phyloP scores from a whole-genome alignment of 2,888 invertebrate species.

The Capitulum mitella region DNA sequence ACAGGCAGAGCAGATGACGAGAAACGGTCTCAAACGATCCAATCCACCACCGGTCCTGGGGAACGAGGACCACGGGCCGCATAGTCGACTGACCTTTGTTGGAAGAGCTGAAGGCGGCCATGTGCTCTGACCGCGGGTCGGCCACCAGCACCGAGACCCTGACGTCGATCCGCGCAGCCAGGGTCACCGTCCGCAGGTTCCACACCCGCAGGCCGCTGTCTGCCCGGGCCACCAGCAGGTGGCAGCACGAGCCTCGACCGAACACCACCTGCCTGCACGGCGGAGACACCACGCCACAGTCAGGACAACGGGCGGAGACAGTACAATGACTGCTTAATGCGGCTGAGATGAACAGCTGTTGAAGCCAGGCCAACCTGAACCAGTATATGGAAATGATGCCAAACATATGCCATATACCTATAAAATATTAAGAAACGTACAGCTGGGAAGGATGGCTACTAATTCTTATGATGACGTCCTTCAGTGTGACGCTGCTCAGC shows the following conservation, averaged over 20 bases:
- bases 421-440: too few relatives aligned
- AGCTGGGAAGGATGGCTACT: too few relatives aligned
- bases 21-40: too few relatives aligned
- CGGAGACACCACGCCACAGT: not conserved
- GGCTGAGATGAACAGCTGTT: too few relatives aligned
- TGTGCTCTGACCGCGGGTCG: slow-evolving; percentile 55
- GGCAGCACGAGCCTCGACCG: not conserved
- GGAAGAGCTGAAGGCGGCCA: slow-evolving; percentile 59
- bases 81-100: slow-evolving; percentile 57
- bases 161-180: slow-evolving; percentile 60
- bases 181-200: slow-evolving; percentile 61
- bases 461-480: too few relatives aligned
- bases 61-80: too few relatives aligned
- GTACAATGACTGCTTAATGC: not conserved
- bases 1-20: too few relatives aligned
- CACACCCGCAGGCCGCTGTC: slow-evolving; percentile 57
- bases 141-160: slow-evolving; percentile 48
- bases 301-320: not conserved
- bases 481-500: too few relatives aligned
- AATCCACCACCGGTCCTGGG: too few relatives aligned
- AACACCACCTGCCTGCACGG: not conserved
- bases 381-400: too few relatives aligned
- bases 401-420: too few relatives aligned
- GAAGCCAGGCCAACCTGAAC: too few relatives aligned
- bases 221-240: slow-evolving; percentile 52